These are phyloP conservation scores for Melipona bicolor DNA, from an alignment of 2,888 invertebrate genomes.

Conservation along the genomic window DNA sequence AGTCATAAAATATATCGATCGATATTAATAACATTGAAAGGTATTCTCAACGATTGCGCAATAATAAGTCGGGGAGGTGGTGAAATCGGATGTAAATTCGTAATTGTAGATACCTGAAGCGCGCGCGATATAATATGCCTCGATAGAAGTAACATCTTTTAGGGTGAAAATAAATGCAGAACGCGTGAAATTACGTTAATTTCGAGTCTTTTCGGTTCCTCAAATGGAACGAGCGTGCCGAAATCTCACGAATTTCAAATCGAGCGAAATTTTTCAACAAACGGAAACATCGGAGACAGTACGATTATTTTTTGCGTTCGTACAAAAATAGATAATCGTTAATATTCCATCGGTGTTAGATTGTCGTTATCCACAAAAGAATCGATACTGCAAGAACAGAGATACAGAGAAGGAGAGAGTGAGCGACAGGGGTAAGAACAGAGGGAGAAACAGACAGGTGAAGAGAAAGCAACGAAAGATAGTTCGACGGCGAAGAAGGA, in stretches of 20 bases:
- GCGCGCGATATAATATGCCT: constrained; percentile 42
- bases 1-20: constrained; percentile 80
- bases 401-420: not conserved
- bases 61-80: constrained; percentile 31
- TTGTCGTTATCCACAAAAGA: constrained; percentile 23
- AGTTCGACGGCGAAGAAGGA: constrained; percentile 38
- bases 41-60: constrained; percentile 50
- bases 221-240: not conserved
- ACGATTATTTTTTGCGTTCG: constrained; percentile 21
- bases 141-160: not conserved
- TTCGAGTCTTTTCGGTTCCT: not conserved
- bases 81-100: constrained; percentile 51
- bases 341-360: constrained; percentile 13
- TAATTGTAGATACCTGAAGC: constrained; percentile 59
- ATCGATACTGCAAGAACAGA: constrained; percentile 26
- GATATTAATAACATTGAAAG: constrained; percentile 73
- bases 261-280: not conserved
- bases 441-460: not conserved
- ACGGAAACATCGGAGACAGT: not conserved
- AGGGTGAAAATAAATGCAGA: not conserved
- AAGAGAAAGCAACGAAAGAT: constrained; percentile 12
- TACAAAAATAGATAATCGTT: constrained; percentile 45
- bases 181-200: not conserved
- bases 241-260: not conserved
- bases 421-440: no score